Base-by-base conservation (phyloP, 2,113 vertebrate species). In the Pomatorhinus ruficollis region DNA sequence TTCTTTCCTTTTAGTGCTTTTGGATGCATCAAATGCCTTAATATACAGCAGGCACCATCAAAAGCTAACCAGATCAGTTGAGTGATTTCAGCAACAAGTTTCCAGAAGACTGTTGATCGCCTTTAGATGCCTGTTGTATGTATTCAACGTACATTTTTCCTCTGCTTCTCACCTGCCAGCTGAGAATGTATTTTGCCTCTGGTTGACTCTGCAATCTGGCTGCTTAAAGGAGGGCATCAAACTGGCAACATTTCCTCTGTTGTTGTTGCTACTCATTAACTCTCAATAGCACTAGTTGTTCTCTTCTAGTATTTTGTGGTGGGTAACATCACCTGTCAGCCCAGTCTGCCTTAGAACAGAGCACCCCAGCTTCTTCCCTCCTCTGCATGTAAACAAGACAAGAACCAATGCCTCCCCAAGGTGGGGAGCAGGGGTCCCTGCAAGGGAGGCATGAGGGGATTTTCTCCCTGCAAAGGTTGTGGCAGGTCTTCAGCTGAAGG, bases 51-150 rank as follows among this genome's bases (percentile, higher is more conserved):
- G 61, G 22, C 68, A 75, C 50, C 66, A 52, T 42, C 35, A 52
- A 70, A 90, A 93, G 79, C 35, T 61, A 33, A 17, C 71, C 60
- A 84, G 56, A 68, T 88, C 64, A 65, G 35, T 49, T 96, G 89
- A 86, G 50, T 82, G 65, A 89, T 93, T 96, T 83, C 87, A 87
- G 70, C 47, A 66, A 30, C 45, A 91, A 81, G 28, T 93, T 79
- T 83, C 63, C 65, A 76, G 80, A 69, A 82, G 78, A 78, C 75
- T 78, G 35, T 8, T 1, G 47, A 71, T 89, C 0, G 0, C 35
- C 39, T 10, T 78, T 75, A 71, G 53, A 53, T 30, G 65, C 35
- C 8, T 5, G 0, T 79, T 82, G 10, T 71, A 13, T 53, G 16
- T 91, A 49, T 93, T 83, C 75, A 84, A 47, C 68, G 79, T 52